Conservation (phyloP, 2,888 invertebrate genomes). For the Cabera pusaria region DNA sequence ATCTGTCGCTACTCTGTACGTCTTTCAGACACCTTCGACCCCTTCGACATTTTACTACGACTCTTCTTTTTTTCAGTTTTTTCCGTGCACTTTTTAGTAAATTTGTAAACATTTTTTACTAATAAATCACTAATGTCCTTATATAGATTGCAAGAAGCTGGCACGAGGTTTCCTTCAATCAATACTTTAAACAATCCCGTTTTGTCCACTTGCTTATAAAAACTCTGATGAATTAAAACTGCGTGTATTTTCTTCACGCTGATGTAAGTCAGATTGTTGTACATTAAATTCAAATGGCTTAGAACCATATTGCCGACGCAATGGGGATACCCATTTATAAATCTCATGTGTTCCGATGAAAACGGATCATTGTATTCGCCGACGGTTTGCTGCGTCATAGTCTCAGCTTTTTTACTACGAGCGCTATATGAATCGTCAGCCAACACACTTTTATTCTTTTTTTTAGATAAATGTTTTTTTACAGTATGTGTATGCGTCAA, state of each 20-base stretch:
- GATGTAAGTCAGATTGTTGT: slow-evolving; percentile 49
- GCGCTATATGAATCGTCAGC: slow-evolving; percentile 18
- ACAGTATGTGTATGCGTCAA: no score
- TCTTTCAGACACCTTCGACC: no score
- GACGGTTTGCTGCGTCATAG: slow-evolving; percentile 36
- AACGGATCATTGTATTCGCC: slow-evolving; percentile 50
- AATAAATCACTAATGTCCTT: slow-evolving; percentile 36
- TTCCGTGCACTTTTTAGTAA: no score
- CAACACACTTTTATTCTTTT: slow-evolving; percentile 21
- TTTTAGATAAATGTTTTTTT: slow-evolving; percentile 28
- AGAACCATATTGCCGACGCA: slow-evolving; percentile 52
- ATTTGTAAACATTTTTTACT: slow-evolving; percentile 21
- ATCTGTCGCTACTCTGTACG: no score
- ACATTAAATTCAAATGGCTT: slow-evolving; percentile 56
- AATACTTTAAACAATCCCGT: slow-evolving; percentile 48
- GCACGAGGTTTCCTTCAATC: slow-evolving; percentile 55
- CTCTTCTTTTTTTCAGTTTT: no score
- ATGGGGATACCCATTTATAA: slow-evolving; percentile 33
- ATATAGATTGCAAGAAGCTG: slow-evolving; percentile 40
- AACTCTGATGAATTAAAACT: slow-evolving; percentile 46
- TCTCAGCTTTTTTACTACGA: slow-evolving; percentile 34
- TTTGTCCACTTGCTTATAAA: slow-evolving; percentile 27
- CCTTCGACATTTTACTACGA: no score
- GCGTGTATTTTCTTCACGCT: slow-evolving; percentile 42
- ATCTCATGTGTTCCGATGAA: slow-evolving; percentile 23